These are phyloP conservation scores for Athetis lepigone DNA, from an alignment of 2,888 invertebrate species.

Conservation along the genomic window DNA sequence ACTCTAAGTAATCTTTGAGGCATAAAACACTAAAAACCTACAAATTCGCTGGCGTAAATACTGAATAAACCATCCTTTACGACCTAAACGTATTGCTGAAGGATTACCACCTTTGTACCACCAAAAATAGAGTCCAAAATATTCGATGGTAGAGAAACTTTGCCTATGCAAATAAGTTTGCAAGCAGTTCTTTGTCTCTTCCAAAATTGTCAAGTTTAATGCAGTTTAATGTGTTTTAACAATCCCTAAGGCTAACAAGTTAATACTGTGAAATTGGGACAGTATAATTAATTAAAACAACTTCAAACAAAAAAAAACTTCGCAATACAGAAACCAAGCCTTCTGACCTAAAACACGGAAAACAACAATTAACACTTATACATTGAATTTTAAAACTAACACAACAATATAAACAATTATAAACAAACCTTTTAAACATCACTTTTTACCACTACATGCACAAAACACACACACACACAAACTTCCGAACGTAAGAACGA, in stretches of 20 bases:
- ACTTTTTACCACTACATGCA: conserved; percentile 32
- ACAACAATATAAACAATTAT: conserved; percentile 16
- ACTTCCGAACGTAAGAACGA: conserved; percentile 37
- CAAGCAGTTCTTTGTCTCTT: conserved; percentile 44
- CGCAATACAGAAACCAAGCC: conserved; percentile 19
- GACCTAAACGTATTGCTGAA: conserved; percentile 6
- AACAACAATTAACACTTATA: conserved; percentile 46
- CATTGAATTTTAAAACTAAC: conserved; percentile 33
- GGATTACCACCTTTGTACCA: conserved; percentile 26
- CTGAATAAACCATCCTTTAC: conserved; percentile 50
- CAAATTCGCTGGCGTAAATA: conserved; percentile 49
- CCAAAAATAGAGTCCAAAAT: conserved; percentile 27
- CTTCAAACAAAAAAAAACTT: conserved; percentile 25
- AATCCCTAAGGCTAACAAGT: neutral
- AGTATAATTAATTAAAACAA: conserved; percentile 1
- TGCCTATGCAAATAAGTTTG: conserved; percentile 43
- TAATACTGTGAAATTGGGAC: neutral
- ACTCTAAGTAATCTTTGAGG: conserved; percentile 11
- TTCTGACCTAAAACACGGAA: conserved; percentile 58
- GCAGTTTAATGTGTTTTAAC: conserved; percentile 7
- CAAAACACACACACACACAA: conserved; percentile 34
- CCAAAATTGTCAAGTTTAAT: conserved; percentile 9
- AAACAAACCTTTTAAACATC: conserved; percentile 57
- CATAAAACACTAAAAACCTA: conserved; percentile 41
- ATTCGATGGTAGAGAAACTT: neutral